phyloP scores from a whole-genome alignment of 2,113 vertebrate genomes.

The Sardina pilchardus region DNA sequence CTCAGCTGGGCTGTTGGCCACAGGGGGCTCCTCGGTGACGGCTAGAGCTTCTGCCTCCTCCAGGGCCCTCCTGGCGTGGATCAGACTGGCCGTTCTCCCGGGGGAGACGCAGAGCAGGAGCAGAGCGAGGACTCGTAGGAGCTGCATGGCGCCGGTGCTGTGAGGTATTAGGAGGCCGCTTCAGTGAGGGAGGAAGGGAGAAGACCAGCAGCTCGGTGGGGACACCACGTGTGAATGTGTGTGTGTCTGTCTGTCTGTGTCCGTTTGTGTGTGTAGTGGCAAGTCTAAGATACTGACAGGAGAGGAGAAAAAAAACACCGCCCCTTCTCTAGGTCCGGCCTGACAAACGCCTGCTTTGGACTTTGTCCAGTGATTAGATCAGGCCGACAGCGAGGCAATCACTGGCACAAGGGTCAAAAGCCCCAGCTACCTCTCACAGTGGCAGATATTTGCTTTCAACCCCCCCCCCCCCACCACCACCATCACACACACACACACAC shows the following conservation, averaged over 20 bases:
- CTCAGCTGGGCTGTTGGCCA: neutral
- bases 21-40: neutral
- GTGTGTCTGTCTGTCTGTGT: neutral
- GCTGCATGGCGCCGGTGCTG: conserved; percentile 56
- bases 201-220: neutral
- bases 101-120: conserved; percentile 71
- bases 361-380: conserved; percentile 74
- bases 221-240: neutral
- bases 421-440: conserved; percentile 45
- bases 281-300: conserved; percentile 39
- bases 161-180: conserved; percentile 4
- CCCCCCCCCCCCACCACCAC: neutral
- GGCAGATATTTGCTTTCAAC: neutral
- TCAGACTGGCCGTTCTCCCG: conserved; percentile 57
- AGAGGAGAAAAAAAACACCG: conserved; percentile 36
- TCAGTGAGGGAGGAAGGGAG: neutral
- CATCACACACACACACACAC: conserved; percentile 1
- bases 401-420: conserved; percentile 64
- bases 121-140: conserved; percentile 41
- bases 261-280: conserved; percentile 1
- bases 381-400: conserved; percentile 68
- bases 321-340: conserved; percentile 35
- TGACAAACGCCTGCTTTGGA: conserved; percentile 52
- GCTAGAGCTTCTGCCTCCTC: conserved; percentile 26
- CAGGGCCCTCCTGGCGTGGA: conserved; percentile 41